phyloP scores from a whole-genome alignment of 2,797 vertebrate genomes.

The Syngnathus acus region DNA sequence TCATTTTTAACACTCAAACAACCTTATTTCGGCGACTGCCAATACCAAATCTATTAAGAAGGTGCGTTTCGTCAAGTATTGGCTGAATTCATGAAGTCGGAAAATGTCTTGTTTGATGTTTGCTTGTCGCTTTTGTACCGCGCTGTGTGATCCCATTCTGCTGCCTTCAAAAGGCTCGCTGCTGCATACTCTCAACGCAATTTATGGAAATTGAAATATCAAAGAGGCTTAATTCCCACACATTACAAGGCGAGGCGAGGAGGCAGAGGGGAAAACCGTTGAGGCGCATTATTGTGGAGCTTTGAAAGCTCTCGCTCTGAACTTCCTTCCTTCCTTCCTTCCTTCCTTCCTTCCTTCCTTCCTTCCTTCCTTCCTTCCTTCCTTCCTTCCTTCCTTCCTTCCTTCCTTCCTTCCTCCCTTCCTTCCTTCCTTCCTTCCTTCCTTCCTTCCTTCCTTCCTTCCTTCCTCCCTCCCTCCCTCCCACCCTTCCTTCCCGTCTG shows the following conservation, averaged over 20 bases:
- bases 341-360: too few species aligned
- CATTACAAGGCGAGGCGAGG: constrained; percentile 22
- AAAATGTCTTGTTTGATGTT: constrained; percentile 29
- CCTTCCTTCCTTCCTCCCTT: neutral
- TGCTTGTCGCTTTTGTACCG: constrained; percentile 40
- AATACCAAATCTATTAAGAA: neutral
- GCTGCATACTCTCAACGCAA: constrained; percentile 39
- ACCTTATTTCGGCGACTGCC: too few species aligned
- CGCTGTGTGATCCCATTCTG: constrained; percentile 40
- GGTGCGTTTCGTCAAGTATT: neutral
- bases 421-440: neutral
- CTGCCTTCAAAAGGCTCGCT: constrained; percentile 48
- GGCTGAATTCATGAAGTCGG: constrained; percentile 10
- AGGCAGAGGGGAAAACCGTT: neutral
- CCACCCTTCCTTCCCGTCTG: too few species aligned
- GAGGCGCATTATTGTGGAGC: constrained; percentile 47
- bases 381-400: neutral
- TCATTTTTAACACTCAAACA: too few species aligned
- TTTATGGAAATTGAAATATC: constrained; percentile 65
- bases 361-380: neutral
- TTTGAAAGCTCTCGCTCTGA: constrained; percentile 2
- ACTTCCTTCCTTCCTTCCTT: neutral
- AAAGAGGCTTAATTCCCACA: constrained; percentile 52
- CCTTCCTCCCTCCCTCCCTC: neutral
- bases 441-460: neutral